phyloP scores from a whole-genome alignment of 2,113 vertebrate genomes.

The Ptilorrhoa leucosticta region DNA sequence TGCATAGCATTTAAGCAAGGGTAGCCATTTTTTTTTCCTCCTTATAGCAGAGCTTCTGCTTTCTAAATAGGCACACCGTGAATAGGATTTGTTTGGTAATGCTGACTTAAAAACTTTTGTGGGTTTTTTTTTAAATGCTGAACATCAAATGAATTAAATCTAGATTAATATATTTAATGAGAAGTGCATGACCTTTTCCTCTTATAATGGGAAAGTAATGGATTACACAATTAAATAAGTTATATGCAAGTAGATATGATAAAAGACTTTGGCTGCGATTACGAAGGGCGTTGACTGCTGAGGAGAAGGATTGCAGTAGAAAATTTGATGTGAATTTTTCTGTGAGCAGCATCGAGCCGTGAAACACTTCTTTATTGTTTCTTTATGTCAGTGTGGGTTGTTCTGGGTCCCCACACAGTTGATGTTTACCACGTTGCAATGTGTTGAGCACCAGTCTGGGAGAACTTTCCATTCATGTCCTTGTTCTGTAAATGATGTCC shows the following conservation, averaged over 20 bases:
- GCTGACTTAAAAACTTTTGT: neutral
- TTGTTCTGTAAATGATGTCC: neutral
- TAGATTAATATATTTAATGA: neutral
- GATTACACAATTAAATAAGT: neutral
- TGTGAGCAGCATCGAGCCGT: neutral
- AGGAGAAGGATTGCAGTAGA: neutral
- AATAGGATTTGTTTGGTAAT: neutral
- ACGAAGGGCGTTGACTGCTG: neutral
- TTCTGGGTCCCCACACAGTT: neutral
- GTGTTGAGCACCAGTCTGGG: neutral
- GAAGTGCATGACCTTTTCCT: conserved; percentile 25
- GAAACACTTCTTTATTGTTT: neutral
- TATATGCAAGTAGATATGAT: neutral
- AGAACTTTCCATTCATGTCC: neutral
- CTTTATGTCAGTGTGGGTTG: neutral
- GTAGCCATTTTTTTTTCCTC: neutral
- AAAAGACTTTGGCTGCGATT: neutral
- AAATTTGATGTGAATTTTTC: neutral
- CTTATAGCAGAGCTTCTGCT: neutral
- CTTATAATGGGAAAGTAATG: conserved; percentile 1
- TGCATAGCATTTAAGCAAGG: neutral
- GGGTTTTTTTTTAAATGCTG: neutral
- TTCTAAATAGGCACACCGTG: neutral
- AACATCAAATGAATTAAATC: conserved; percentile 2
- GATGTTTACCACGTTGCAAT: neutral